These are phyloP conservation scores for Bombus huntii DNA, from an alignment of 1,140 invertebrate species.

Conservation along the genomic window DNA sequence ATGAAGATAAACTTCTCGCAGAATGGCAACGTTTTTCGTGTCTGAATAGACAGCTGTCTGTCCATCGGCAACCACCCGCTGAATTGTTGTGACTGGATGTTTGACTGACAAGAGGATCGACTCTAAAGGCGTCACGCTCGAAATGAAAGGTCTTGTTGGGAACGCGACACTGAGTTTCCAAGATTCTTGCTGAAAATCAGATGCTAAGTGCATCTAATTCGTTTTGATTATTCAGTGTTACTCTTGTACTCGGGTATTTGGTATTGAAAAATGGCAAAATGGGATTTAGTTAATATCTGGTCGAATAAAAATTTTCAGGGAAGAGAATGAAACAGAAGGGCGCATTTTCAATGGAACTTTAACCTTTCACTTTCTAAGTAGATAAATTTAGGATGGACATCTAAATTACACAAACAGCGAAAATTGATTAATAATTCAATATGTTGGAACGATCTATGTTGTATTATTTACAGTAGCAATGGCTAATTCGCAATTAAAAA, in stretches of 20 bases:
- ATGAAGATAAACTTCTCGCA: conserved; percentile 39
- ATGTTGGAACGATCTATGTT: no score
- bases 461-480: no score
- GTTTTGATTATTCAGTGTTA: background rate
- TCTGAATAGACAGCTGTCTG: conserved; percentile 64
- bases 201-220: background rate
- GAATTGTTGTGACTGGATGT: conserved; percentile 73
- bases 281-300: no score
- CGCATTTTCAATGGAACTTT: no score
- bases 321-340: no score
- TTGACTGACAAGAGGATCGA: conserved; percentile 70
- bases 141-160: background rate
- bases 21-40: conserved; percentile 29
- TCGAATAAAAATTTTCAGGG: no score
- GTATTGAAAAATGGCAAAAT: background rate
- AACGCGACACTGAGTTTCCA: background rate
- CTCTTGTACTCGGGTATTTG: background rate
- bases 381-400: no score
- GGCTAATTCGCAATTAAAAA: no score
- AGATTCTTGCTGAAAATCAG: no score
- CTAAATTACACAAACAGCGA: no score
- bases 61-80: conserved; percentile 60
- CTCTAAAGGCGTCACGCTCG: conserved; percentile 41
- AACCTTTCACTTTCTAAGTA: no score
- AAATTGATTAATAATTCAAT: no score